Conservation (phyloP, 2,113 vertebrate genomes). For the Eretmochelys imbricata region DNA sequence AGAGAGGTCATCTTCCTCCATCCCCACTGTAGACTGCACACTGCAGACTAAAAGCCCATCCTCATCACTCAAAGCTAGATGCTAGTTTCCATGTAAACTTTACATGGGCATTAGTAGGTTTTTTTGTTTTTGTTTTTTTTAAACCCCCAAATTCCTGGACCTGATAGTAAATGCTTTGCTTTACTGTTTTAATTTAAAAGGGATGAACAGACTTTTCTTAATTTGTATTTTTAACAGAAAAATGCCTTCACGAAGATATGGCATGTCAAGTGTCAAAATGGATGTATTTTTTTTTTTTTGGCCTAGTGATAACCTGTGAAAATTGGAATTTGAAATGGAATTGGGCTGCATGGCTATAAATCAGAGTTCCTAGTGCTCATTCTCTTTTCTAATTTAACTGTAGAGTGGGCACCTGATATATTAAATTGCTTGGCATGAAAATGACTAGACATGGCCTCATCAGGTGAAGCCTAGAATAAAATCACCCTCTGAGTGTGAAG, state of each 20-base stretch:
- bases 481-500: fast-evolving
- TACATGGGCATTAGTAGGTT: too few species aligned
- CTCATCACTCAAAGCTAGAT: too few species aligned
- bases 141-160: too few species aligned
- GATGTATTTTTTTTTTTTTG: neutral
- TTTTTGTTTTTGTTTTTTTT: too few species aligned
- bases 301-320: neutral
- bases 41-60: neutral
- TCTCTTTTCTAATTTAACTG: neutral
- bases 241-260: neutral
- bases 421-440: neutral
- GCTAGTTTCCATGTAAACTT: too few species aligned
- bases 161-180: neutral
- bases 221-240: neutral
- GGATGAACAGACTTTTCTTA: too few species aligned
- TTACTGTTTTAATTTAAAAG: neutral
- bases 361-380: neutral
- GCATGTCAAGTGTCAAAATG: neutral
- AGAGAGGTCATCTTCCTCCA: neutral
- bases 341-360: too few species aligned
- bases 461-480: neutral
- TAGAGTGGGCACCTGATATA: neutral
- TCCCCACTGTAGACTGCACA: neutral
- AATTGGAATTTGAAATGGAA: neutral
- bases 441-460: neutral